Percentiles rank a stretch among this genome's conserved stretches.
Evolutionary conservation across 1,140 invertebrate genomes (phyloP).

Genomic region (Halyomorpha halys): DNA sequence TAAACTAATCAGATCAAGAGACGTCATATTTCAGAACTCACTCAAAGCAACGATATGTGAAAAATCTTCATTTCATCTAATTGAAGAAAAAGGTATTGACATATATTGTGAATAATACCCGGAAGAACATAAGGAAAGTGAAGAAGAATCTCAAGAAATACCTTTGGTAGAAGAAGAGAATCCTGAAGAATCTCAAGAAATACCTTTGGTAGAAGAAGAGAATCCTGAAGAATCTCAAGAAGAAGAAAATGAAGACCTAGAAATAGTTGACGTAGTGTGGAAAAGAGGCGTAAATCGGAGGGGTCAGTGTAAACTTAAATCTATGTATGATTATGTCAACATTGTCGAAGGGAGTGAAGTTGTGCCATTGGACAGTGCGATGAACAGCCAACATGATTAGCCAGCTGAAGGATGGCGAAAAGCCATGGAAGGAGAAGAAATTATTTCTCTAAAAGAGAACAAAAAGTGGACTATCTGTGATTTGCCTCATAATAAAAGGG

Average conservation of each 20-base stretch:
- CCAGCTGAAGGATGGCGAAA: background rate
- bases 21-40: too few relatives aligned
- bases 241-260: background rate
- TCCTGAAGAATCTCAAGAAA: background rate
- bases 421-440: constrained; percentile 9
- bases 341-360: background rate
- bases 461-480: background rate
- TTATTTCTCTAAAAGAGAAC: background rate
- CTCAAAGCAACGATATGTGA: too few relatives aligned
- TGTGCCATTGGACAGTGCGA: background rate
- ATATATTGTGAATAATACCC: too few relatives aligned
- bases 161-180: background rate
- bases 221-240: background rate
- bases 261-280: background rate
- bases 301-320: background rate
- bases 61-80: too few relatives aligned
- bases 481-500: constrained; percentile 3
- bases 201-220: background rate
- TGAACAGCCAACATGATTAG: background rate
- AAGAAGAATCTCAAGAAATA: background rate
- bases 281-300: background rate
- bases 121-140: background rate
- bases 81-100: too few relatives aligned
- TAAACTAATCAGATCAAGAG: too few relatives aligned
- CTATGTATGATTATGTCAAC: too few relatives aligned